Conservation (phyloP, 2,888 invertebrate genomes). For the Rhyacophila evoluta region DNA sequence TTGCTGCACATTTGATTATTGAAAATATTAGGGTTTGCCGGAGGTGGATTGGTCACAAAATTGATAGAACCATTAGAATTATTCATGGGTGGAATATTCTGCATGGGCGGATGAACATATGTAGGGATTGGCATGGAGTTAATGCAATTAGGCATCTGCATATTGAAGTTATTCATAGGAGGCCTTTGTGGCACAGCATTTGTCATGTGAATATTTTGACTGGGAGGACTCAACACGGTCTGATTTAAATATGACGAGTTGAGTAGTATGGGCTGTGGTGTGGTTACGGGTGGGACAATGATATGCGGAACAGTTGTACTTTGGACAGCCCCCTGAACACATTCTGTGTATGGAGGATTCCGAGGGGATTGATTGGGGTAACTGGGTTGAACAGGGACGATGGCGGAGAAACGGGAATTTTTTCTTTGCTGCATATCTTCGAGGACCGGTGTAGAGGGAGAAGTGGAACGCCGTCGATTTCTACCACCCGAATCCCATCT, state of each 20-base stretch:
- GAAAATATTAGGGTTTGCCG: not conserved
- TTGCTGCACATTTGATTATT: not conserved
- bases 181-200: not conserved
- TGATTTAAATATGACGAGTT: not conserved
- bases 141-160: not conserved
- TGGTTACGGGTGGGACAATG: not conserved
- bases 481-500: conserved; percentile 44
- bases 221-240: not conserved
- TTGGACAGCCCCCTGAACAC: not conserved
- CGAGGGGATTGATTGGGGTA: not conserved
- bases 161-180: not conserved
- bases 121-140: not conserved
- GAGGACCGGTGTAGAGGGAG: conserved; percentile 45
- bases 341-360: not conserved
- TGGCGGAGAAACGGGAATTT: conserved; percentile 19
- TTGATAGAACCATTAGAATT: not conserved
- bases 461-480: conserved; percentile 37
- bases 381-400: not conserved
- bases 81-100: not conserved
- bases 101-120: not conserved
- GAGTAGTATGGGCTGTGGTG: conserved; percentile 5
- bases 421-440: conserved; percentile 44
- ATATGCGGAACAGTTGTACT: not conserved
- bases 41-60: not conserved
- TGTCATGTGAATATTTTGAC: not conserved